Base-by-base conservation (phyloP, 2,797 vertebrate species). In the Coluber constrictor region DNA sequence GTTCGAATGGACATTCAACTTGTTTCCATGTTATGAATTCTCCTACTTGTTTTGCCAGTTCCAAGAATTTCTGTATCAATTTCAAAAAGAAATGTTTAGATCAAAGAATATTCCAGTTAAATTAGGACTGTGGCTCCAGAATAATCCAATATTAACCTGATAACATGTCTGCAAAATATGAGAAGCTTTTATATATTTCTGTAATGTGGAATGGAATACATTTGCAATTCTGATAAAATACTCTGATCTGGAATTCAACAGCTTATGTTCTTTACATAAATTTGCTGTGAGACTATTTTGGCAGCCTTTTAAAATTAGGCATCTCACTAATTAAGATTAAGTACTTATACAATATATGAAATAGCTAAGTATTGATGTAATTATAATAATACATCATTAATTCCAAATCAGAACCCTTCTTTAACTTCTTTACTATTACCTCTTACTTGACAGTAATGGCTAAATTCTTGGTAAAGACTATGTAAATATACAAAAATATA, bases 1-100 rank as follows among this genome's bases (percentile, higher is more conserved):
- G 97, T 92, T 99, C 98, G 29, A 99, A 99, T 0, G 99, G 99
- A 97, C 99, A 99, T 86, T 98, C 97, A 95, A 99, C 98, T 98
- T 99, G 98, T 94, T 99, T 99, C 99, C 99, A 99, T 0, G 98
- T 98, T 97, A 99, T 98, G 96, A 99, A 99, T 97, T 99, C 99
- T 93, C 98, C 99, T 94, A 99, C 99, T 96, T 99, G 99, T 96
- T 99, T 99, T 13, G 99, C 98, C 95, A 99, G 96, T 95, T 99
- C 99, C 98, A 99, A 98, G 94, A 99, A 98, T 98, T 99, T 99
- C 99, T 99, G 96, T 94, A 51, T 92, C 9, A 94, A 55, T 86
- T 96, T 23, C n/a, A 60, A 74, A 94, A 96, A 95, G 90, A 37
- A 86, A 93, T n/a, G 57, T 54, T 94, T 87, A 96, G 92, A 70